A percentile compares a stretch with the other conserved stretches of the same genome.
Conservation (phyloP, 2,797 vertebrate genomes). For the Trachops cirrhosus region DNA sequence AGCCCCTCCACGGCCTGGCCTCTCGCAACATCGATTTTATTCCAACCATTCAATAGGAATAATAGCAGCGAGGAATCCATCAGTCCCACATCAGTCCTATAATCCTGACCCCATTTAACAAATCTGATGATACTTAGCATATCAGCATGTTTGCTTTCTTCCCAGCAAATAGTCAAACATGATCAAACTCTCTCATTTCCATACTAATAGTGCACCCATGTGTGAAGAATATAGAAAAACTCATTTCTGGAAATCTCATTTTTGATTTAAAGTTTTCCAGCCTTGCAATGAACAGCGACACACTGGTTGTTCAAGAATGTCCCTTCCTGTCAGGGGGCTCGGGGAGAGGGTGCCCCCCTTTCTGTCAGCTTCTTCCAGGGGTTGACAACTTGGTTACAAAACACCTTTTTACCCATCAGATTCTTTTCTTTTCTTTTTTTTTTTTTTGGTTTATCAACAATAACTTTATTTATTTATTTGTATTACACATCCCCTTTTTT, state of each 20-base stretch:
- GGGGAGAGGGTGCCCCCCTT: neutral
- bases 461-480: too few relatives aligned
- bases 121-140: conserved; percentile 65
- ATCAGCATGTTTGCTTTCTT: conserved; percentile 70
- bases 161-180: conserved; percentile 71
- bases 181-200: conserved; percentile 71
- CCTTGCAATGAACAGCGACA: neutral
- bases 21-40: conserved; percentile 25
- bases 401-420: neutral
- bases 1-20: neutral
- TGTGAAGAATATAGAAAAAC: conserved; percentile 60
- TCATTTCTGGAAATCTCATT: conserved; percentile 52
- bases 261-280: conserved; percentile 53
- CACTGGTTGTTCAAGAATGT: neutral
- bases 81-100: conserved; percentile 38
- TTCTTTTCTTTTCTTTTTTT: neutral
- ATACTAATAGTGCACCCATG: conserved; percentile 68
- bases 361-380: neutral
- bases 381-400: neutral
- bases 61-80: conserved; percentile 64
- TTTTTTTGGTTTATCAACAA: too few relatives aligned
- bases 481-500: too few relatives aligned
- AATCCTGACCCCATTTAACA: conserved; percentile 72
- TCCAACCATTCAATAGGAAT: conserved; percentile 61
- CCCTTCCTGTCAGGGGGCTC: neutral